Base-by-base conservation (phyloP, 2,888 invertebrate species). In the Caenorhabditis afra region DNA sequence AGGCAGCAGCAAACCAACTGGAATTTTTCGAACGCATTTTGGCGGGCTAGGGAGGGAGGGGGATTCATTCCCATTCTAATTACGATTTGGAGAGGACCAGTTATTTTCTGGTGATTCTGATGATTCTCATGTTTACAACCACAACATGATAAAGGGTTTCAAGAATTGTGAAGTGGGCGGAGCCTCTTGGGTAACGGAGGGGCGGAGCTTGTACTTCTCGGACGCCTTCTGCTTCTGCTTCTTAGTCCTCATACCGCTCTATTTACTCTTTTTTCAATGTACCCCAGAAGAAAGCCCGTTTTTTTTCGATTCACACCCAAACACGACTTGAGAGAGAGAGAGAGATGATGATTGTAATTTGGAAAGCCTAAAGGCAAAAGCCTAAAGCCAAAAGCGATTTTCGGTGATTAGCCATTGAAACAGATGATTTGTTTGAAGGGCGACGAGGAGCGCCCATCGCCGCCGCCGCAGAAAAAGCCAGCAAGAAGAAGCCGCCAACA, bases 361-460 rank as follows among this genome's bases (percentile, higher is more conserved):
- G 70, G 70, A 70, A 61, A 59, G 58, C 2, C 22, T 37, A 44
- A 35, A 45, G 37, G n/a, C n/a, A n/a, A n/a, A 29, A 35, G 53
- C 11, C 53, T 4, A 53, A 55, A 55, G 55, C 55, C 39, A 55
- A 55, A 57, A 57, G 41, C 71, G 71, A 71, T 71, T 71, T 71
- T 71, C 71, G 71, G 71, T 71, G 71, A 71, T 71, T 71, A 71
- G 71, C 71, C 64, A 71, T 71, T 64, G 71, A 71, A 71, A 71
- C 71, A 71, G 71, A 71, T 71, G 71, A 71, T 71, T 71, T 71
- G 71, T 71, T 71, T 71, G 71, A 71, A 64, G 62, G 52, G 71
- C 53, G 68, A n/a, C n/a, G n/a, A n/a, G n/a, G n/a, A 50, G 44
- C 45, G 58, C 29, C 29, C n/a, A n/a, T n/a, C n/a, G n/a, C n/a